Evolutionary conservation across 1,140 invertebrate species (phyloP).

Genomic region (Drosophila bifasciata): DNA sequence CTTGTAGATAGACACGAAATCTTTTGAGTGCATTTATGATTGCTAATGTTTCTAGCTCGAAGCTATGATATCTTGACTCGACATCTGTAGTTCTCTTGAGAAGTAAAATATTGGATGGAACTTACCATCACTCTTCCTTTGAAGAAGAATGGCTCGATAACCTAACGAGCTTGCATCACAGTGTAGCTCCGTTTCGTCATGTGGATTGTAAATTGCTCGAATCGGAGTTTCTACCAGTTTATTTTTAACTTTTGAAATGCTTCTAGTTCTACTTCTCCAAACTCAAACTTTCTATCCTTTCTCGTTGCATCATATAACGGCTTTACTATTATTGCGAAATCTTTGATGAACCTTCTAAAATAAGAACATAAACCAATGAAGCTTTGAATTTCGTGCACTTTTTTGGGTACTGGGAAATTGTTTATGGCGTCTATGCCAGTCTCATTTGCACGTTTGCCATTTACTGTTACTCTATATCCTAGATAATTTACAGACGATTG

Average conservation of each 20-base stretch:
- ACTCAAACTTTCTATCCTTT: constrained; percentile 52
- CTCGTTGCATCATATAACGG: constrained; percentile 59
- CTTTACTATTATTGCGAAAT: constrained; percentile 56
- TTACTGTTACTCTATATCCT: no score
- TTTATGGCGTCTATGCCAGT: background rate
- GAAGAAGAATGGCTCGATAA: background rate
- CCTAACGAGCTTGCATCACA: constrained; percentile 47
- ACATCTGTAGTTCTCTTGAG: no score
- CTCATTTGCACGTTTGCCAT: background rate
- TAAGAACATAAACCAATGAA: constrained; percentile 53
- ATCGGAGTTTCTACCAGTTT: constrained; percentile 28
- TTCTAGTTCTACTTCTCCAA: constrained; percentile 29
- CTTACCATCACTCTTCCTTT: no score
- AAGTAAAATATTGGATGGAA: no score
- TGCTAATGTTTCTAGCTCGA: no score
- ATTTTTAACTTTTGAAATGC: constrained; percentile 51
- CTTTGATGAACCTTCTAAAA: constrained; percentile 50
- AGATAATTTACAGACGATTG: no score
- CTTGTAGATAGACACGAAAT: no score
- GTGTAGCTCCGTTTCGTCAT: no score
- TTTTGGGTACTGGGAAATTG: background rate
- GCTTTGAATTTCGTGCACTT: background rate
- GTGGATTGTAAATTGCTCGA: no score
- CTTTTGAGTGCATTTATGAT: no score
- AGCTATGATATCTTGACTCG: no score